A percentile compares a stretch with the other conserved stretches of the same genome.
These are phyloP conservation scores for Ricordea florida DNA, from an alignment of 92 coral and sea anemone genomes.

Conservation along the genomic window DNA sequence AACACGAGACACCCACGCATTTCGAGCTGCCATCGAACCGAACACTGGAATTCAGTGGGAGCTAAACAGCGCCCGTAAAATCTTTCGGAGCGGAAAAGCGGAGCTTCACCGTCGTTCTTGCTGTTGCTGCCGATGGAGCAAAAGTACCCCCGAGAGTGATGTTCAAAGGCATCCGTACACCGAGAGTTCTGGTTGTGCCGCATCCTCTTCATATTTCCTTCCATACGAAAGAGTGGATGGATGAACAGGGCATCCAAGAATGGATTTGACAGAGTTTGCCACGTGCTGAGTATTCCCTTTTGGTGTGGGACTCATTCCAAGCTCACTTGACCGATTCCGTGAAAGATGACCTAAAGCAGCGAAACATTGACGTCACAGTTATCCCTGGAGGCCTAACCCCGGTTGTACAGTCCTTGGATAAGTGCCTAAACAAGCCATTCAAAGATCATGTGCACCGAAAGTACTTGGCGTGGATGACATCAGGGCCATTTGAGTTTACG, in stretches of 20 bases:
- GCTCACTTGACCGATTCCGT: slow-evolving; percentile 30
- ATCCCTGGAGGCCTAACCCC: slow-evolving; percentile 28
- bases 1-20: slow-evolving; percentile 1
- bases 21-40: not conserved
- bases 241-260: not conserved
- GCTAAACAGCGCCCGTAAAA: not conserved
- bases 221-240: slow-evolving; percentile 2
- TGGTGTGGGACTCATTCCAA: slow-evolving; percentile 35
- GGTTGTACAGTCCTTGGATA: slow-evolving; percentile 30
- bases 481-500: slow-evolving; percentile 10
- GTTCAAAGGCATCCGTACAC: slow-evolving; percentile 24
- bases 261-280: slow-evolving; percentile 13
- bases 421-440: slow-evolving; percentile 13
- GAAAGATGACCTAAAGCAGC: slow-evolving; percentile 7
- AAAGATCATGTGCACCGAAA: slow-evolving; percentile 14
- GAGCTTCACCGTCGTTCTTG: slow-evolving; percentile 7
- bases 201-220: not conserved
- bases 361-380: slow-evolving; percentile 28
- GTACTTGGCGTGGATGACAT: slow-evolving; percentile 28
- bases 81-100: slow-evolving; percentile 1
- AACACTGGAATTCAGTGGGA: not conserved
- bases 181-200: slow-evolving; percentile 1
- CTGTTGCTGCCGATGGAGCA: not conserved
- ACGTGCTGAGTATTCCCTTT: not conserved
- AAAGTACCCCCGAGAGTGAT: slow-evolving; percentile 22